Evolutionary conservation across 2,797 vertebrate species (phyloP), one percentile per base, ranked within the genome.

Genomic region (Rhynchonycteris naso): DNA sequence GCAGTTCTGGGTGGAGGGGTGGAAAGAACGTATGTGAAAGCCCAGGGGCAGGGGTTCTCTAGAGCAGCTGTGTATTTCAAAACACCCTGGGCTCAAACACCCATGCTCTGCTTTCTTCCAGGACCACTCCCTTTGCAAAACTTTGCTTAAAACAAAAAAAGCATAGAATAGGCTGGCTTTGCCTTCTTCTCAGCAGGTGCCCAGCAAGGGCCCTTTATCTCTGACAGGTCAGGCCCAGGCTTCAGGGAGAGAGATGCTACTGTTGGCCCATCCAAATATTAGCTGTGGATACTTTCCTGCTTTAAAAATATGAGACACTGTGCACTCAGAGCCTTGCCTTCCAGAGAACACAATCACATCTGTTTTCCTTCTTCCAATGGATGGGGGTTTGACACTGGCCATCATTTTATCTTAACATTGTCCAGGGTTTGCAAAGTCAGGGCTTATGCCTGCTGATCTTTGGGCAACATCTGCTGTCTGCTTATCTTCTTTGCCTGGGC

Each of bases 201-300:
- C 33, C 68, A 91, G 97, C 95, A 85, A 72, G 92, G 22, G 85
- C 65, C 82, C 71, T 95, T 88, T 90, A 30, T 96, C 92, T 80
- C 50, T 16, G 7, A 18, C 15, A 59, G 82, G 76, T 47, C 58
- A 75, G 84, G 88, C 66, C n/a, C 26, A 33, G 75, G 74, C 56
- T 66, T 66, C 74, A 28, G 68, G 33, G 87, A 92, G 86, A 90
- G 66, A 90, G 87, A 72, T 0, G 16, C 26, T 30, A 16, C 28
- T 50, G 65, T 76, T 58, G 66, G 93, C 94, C 90, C 95, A 94
- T 95, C 91, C 87, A 97, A 96, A 96, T 95, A 96, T 96, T 96
- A 96, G 58, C 81, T 75, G 69, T 97, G 97, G 97, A 92, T 12
- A 9, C 13, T 50, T 88, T 88, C 94, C 96, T 79, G 15, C 87